Base-by-base conservation (phyloP, 2,113 vertebrate genomes). In the Neofelis nebulosa region DNA sequence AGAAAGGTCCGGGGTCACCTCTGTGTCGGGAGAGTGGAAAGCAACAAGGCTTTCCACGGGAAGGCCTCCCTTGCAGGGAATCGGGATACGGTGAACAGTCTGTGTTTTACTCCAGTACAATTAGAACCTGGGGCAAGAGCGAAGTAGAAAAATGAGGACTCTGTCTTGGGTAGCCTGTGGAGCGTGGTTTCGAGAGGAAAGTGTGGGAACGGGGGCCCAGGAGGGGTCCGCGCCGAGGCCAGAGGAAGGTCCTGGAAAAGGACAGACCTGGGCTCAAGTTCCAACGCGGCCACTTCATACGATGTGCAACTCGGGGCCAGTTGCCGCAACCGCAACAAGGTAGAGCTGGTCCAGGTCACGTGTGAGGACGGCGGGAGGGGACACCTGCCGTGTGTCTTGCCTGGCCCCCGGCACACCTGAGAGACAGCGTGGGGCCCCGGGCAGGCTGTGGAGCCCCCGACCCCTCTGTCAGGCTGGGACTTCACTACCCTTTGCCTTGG, bases 241-340 rank as follows among this genome's bases (percentile, higher is more conserved):
- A 45, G 55, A 68, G 10, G 7, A 31, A 50, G 48, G 36, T 33
- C 13, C 4, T 36, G 33, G 57, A 74, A 5, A 2, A 31, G 61
- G 9, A 18, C 10, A 55, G 36, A 38, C 18, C 14, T 27, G 31
- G 45, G 68, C 19, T 55, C 65, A 14, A 18, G 36, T 16, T 14
- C 65, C 7, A 7, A 4, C 5, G 4, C 81, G n/a, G 74, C 55
- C 92, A 15, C 1, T n/a, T 33, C 8, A 12, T 1, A 13, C 68
- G 74, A 41, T 1, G 2, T 0, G 6, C 0, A 2, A 31, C n/a
- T 14, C 1, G 10, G n/a, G 65, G 45, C 0, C 1, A 29, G 12
- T 6, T 19, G 4, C 2, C 0, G 13, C 2, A 65, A 33, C 48
- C 8, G 25, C 31, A 11, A 31, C 21, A 18, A 57, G 80, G 68